A percentile compares a stretch with the other conserved stretches of the same genome.
phyloP scores from a whole-genome alignment of 2,797 vertebrate genomes.

The Semaprochilodus insignis region DNA sequence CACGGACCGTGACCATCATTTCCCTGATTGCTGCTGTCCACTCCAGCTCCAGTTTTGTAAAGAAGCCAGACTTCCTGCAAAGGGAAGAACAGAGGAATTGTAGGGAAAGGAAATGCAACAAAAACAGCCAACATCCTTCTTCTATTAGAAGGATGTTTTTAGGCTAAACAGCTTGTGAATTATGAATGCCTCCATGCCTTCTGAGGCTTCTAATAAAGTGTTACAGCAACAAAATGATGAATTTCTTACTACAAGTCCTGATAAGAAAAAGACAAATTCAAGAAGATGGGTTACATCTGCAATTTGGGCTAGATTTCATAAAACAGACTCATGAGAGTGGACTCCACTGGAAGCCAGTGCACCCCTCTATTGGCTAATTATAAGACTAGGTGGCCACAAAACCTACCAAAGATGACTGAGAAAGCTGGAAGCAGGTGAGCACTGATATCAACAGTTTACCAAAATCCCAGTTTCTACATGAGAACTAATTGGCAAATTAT shows the following conservation, averaged over 20 bases:
- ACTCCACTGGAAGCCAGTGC: not conserved
- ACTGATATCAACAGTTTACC: not conserved
- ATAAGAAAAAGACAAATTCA: not conserved
- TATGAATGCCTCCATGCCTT: not conserved
- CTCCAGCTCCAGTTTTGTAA: constrained; percentile 27
- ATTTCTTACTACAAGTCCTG: not conserved
- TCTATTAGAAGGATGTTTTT: constrained; percentile 16
- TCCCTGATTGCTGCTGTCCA: constrained; percentile 62
- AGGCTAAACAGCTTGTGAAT: not conserved
- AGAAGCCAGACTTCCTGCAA: constrained; percentile 50
- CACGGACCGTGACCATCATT: constrained; percentile 14
- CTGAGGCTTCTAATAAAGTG: not conserved
- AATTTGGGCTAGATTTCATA: too few species aligned
- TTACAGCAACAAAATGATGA: not conserved
- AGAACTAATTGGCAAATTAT: too few species aligned
- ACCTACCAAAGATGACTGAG: not conserved
- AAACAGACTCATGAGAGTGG: too few species aligned
- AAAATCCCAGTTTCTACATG: too few species aligned
- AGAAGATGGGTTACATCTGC: not conserved
- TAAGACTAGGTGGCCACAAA: not conserved
- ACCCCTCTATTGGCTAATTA: not conserved
- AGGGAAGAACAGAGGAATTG: constrained; percentile 40
- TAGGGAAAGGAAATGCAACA: constrained; percentile 60
- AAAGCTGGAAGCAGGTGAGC: not conserved
- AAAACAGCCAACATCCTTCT: constrained; percentile 34